Percentiles rank a stretch among this genome's conserved stretches.
Conservation (phyloP, 1,140 invertebrate species). For the Delia radicum region DNA sequence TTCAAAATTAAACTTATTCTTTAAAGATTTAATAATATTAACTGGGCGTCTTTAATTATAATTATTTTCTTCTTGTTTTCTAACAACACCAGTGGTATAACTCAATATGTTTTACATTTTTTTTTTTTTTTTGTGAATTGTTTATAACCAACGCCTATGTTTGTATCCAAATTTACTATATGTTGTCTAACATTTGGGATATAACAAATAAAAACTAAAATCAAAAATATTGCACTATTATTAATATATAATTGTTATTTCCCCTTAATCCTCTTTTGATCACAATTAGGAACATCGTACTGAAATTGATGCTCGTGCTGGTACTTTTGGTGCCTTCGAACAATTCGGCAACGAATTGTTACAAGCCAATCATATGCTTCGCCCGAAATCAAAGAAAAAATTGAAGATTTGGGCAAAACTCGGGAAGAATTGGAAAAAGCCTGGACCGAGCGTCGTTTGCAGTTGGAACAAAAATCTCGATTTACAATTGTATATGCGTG, state of each 20-base stretch:
- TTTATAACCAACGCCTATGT: neutral
- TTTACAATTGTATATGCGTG: slow-evolving; percentile 94
- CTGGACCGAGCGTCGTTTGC: slow-evolving; percentile 92
- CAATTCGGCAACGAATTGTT: slow-evolving; percentile 96
- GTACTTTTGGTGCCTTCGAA: slow-evolving; percentile 97
- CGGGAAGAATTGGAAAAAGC: slow-evolving; percentile 91
- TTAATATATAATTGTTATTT: neutral
- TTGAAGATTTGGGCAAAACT: slow-evolving; percentile 88
- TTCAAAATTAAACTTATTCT: too few relatives aligned
- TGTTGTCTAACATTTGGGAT: neutral
- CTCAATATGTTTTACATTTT: neutral
- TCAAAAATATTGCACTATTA: neutral
- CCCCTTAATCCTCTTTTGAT: neutral
- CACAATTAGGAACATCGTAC: slow-evolving; percentile 87
- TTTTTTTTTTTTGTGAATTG: neutral
- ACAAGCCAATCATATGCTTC: slow-evolving; percentile 92
- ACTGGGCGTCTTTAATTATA: too few relatives aligned
- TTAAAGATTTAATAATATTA: too few relatives aligned
- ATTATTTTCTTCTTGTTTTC: too few relatives aligned
- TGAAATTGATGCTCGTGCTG: slow-evolving; percentile 96
- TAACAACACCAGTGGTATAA: neutral
- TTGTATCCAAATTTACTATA: slow-evolving; percentile 2
- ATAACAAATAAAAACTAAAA: neutral
- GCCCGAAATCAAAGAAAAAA: slow-evolving; percentile 92
- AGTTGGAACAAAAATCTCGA: slow-evolving; percentile 97